These are phyloP conservation scores for Sphecodes monilicornis DNA, from an alignment of 2,888 invertebrate species.

Conservation along the genomic window DNA sequence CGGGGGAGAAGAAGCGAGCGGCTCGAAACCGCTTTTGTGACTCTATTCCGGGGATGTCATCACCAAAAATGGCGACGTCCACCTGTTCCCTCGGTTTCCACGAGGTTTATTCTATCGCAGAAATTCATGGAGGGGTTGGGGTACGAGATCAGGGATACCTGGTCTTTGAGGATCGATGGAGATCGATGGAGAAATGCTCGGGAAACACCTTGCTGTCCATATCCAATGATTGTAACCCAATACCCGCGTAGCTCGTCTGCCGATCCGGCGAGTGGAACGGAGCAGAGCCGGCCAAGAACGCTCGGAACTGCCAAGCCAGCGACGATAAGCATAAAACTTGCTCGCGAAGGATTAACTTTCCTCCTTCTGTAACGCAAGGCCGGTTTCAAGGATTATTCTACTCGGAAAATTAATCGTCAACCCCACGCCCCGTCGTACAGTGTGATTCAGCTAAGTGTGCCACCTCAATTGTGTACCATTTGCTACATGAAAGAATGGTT, in stretches of 20 bases:
- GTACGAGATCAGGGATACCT: neutral
- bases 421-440: neutral
- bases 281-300: conserved; percentile 66
- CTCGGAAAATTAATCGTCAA: conserved; percentile 23
- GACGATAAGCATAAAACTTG: conserved; percentile 63
- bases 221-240: conserved; percentile 72
- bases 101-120: neutral
- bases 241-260: conserved; percentile 56
- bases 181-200: conserved; percentile 33
- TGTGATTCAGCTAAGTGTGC: neutral
- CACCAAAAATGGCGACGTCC: conserved; percentile 82
- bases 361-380: conserved; percentile 37
- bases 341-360: conserved; percentile 51
- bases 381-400: conserved; percentile 3
- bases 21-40: conserved; percentile 53
- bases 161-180: neutral
- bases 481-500: neutral
- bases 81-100: conserved; percentile 31
- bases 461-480: neutral
- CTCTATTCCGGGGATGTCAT: conserved; percentile 80
- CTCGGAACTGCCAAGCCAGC: conserved; percentile 64
- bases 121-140: neutral
- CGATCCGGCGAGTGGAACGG: conserved; percentile 52
- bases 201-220: conserved; percentile 53
- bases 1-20: conserved; percentile 13